Evolutionary conservation across 2,113 vertebrate species (phyloP).

Genomic region (Jacana jacana): DNA sequence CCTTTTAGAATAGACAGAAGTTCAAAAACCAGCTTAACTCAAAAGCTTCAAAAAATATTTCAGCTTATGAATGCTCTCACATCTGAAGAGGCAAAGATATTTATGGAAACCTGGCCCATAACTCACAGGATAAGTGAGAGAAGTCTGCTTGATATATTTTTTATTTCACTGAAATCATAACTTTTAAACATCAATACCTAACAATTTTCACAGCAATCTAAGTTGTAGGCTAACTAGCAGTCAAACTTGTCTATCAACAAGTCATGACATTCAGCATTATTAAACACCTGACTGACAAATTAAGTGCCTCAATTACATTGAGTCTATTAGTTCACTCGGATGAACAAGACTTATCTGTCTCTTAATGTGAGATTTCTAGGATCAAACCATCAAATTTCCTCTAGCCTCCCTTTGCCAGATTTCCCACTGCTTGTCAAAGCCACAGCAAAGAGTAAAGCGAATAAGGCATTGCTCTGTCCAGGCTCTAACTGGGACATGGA

Average conservation of each 20-base stretch:
- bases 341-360: not conserved
- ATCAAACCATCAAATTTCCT: not conserved
- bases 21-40: not conserved
- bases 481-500: rapidly evolving
- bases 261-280: not conserved
- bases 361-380: not conserved
- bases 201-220: not conserved
- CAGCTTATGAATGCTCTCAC: not conserved
- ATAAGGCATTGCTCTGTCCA: not conserved
- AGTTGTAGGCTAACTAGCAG: not conserved
- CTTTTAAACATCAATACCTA: not conserved
- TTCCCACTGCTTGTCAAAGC: not conserved
- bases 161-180: not conserved
- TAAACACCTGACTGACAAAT: not conserved
- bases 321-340: not conserved
- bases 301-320: not conserved
- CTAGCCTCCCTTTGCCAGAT: not conserved
- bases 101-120: not conserved
- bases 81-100: not conserved
- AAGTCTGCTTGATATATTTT: not conserved
- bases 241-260: not conserved
- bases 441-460: not conserved
- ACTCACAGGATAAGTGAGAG: not conserved
- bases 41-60: not conserved
- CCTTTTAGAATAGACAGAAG: not conserved